phyloP scores from a whole-genome alignment of 2,888 invertebrate genomes.

The Pristionchus entomophagus region DNA sequence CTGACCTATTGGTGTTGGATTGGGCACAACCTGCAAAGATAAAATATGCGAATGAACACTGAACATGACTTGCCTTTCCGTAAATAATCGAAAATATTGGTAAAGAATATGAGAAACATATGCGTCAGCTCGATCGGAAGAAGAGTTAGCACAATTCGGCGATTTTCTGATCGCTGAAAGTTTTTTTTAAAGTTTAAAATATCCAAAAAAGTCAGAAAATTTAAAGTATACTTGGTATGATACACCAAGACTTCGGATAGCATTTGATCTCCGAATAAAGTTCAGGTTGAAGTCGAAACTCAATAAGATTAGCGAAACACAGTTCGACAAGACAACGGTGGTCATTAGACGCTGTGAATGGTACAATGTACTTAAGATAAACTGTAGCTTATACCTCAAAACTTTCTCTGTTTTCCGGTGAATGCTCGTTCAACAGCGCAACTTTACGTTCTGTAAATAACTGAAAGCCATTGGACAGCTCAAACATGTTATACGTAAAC shows the following conservation, averaged over 20 bases:
- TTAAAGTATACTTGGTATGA: background rate
- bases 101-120: background rate
- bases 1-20: background rate
- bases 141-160: background rate
- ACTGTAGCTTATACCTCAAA: background rate
- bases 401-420: background rate
- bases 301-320: background rate
- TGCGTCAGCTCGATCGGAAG: background rate
- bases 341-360: background rate
- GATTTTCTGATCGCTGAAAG: background rate
- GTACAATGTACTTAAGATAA: accelerated
- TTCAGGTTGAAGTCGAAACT: background rate
- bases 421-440: background rate
- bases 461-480: background rate
- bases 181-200: background rate
- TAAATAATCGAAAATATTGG: background rate
- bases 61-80: background rate
- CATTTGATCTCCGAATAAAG: background rate
- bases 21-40: background rate
- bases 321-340: background rate
- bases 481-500: background rate
- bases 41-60: background rate
- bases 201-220: too few relatives aligned
- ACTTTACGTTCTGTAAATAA: background rate
- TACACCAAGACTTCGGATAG: background rate